These are phyloP conservation scores for Amphimallon solstitiale DNA, from an alignment of 2,888 invertebrate species.

Conservation along the genomic window DNA sequence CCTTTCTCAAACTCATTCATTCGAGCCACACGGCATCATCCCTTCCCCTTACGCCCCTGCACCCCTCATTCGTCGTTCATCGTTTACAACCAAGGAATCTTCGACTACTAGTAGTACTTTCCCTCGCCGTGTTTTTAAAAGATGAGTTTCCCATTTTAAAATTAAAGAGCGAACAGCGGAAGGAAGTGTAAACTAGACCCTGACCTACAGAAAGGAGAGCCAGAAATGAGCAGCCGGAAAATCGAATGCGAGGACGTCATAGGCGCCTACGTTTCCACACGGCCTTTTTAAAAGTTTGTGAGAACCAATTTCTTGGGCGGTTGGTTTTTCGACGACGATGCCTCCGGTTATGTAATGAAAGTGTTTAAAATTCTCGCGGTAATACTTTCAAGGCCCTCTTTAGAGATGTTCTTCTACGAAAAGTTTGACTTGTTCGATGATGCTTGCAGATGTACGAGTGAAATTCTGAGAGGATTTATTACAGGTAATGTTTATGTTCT, in stretches of 20 bases:
- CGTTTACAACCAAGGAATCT: conserved; percentile 40
- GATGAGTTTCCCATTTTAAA: conserved; percentile 63
- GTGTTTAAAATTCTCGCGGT: conserved; percentile 36
- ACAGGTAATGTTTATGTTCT: conserved; percentile 5
- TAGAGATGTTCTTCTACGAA: conserved; percentile 12
- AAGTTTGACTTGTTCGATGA: conserved; percentile 31
- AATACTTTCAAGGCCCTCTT: conserved; percentile 28
- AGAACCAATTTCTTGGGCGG: conserved; percentile 35
- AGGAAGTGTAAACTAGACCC: conserved; percentile 62
- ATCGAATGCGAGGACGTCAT: conserved; percentile 31
- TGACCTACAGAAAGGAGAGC: conserved; percentile 55
- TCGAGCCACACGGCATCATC: conserved; percentile 35
- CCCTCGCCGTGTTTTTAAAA: conserved; percentile 58
- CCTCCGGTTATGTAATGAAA: conserved; percentile 36
- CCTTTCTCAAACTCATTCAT: conserved; percentile 51
- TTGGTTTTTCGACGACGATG: conserved; percentile 29
- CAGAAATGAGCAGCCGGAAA: conserved; percentile 29
- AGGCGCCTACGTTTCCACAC: conserved; percentile 21
- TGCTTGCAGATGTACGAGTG: conserved; percentile 9
- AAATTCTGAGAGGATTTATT: conserved; percentile 9
- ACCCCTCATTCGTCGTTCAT: conserved; percentile 36
- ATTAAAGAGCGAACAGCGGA: conserved; percentile 55
- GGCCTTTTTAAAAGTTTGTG: conserved; percentile 28
- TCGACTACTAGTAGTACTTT: conserved; percentile 48
- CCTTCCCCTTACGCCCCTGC: conserved; percentile 3